phyloP scores from a whole-genome alignment of 1,140 invertebrate genomes.

The Drosophila pseudoananassae region DNA sequence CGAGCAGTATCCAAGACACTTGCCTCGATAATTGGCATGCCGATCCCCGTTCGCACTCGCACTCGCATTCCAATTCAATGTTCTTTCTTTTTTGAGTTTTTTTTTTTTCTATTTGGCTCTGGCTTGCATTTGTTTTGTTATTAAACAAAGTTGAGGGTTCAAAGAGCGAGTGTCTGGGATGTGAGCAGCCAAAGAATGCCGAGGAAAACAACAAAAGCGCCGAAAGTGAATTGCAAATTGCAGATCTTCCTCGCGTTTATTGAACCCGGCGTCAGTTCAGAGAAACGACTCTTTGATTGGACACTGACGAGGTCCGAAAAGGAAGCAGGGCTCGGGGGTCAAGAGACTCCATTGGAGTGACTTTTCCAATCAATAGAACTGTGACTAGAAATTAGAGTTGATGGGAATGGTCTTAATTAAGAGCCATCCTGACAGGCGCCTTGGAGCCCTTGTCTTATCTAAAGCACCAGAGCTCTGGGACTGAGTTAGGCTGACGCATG shows the following conservation, averaged over 20 bases:
- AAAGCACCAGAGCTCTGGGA: neutral
- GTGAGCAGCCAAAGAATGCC: constrained; percentile 42
- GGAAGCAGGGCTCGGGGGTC: neutral
- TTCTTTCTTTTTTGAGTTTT: no score
- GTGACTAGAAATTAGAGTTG: neutral
- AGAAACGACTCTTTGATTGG: constrained; percentile 12
- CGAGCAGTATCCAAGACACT: constrained; percentile 19
- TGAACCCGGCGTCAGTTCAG: constrained; percentile 25
- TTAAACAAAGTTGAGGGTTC: constrained; percentile 75
- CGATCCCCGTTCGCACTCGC: constrained; percentile 8
- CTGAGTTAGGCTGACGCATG: constrained; percentile 24
- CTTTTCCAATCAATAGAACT: constrained; percentile 4
- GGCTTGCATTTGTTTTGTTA: constrained; percentile 52
- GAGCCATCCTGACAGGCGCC: constrained; percentile 1
- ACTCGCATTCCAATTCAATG: constrained; percentile 31
- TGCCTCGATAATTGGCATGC: constrained; percentile 57
- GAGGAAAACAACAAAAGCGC: constrained; percentile 31
- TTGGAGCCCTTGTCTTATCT: constrained; percentile 1
- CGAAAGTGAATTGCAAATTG: constrained; percentile 60
- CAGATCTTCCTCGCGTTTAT: constrained; percentile 44
- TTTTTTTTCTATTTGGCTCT: no score
- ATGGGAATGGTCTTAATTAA: neutral
- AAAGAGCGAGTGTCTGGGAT: constrained; percentile 53
- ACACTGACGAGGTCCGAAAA: constrained; percentile 25
- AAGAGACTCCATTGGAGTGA: constrained; percentile 11